Conservation (phyloP, 2,113 vertebrate genomes). For the Numenius arquata region DNA sequence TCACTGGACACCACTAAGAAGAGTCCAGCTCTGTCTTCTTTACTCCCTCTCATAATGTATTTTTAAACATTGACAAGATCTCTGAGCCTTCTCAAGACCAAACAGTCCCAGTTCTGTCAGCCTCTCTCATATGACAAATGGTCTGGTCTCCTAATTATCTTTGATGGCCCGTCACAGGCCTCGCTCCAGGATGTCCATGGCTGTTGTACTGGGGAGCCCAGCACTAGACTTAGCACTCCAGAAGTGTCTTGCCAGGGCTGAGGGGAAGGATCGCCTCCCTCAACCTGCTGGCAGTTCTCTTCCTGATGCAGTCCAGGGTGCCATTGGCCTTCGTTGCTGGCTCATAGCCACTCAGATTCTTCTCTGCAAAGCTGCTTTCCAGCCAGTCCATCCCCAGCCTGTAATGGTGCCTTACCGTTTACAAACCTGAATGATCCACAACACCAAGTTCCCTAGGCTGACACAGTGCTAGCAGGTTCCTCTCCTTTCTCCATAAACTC, state of each 20-base stretch:
- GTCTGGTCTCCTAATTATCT: background rate
- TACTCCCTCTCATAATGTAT: background rate
- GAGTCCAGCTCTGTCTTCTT: background rate
- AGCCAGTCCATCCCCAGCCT: background rate
- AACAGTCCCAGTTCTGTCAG: background rate
- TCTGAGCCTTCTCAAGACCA: background rate
- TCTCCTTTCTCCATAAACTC: background rate
- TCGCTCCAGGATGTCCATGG: background rate
- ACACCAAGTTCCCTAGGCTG: background rate
- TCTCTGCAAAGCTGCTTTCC: background rate
- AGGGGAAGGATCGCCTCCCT: background rate
- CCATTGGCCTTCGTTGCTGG: fast-evolving
- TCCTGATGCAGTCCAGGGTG: background rate
- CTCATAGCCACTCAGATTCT: background rate
- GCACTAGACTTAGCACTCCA: background rate
- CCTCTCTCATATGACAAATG: background rate
- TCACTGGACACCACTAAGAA: background rate
- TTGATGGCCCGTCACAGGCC: background rate
- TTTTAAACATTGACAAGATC: background rate
- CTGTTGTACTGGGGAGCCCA: background rate
- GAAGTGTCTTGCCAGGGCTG: background rate
- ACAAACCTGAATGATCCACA: background rate
- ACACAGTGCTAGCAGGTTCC: background rate
- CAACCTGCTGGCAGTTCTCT: background rate
- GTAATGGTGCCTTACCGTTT: background rate